Percentiles rank a stretch among this genome's conserved stretches.
Evolutionary conservation across 2,888 invertebrate genomes (phyloP).

Genomic region (Drosophila mimica): DNA sequence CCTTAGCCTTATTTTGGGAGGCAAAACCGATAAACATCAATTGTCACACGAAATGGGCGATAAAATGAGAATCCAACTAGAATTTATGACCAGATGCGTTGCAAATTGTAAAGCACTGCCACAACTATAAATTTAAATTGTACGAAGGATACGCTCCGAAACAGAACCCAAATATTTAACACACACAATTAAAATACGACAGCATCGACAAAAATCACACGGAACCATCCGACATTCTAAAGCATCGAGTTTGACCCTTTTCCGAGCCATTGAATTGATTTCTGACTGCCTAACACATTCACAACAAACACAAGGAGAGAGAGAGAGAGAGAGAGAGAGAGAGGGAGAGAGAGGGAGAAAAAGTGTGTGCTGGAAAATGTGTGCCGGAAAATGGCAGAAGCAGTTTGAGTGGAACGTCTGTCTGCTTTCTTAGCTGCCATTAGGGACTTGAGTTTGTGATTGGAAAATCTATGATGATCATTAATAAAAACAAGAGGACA

Average conservation of each 20-base stretch:
- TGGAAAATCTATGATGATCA: slow-evolving; percentile 72
- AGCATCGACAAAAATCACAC: slow-evolving; percentile 51
- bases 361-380: slow-evolving; percentile 18
- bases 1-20: slow-evolving; percentile 20
- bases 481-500: slow-evolving; percentile 73
- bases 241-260: slow-evolving; percentile 65
- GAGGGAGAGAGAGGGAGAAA: not conserved
- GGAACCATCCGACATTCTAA: slow-evolving; percentile 39
- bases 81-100: slow-evolving; percentile 59
- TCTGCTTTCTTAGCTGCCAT: slow-evolving; percentile 13
- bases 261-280: slow-evolving; percentile 77
- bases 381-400: slow-evolving; percentile 26
- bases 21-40: slow-evolving; percentile 58
- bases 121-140: slow-evolving; percentile 65
- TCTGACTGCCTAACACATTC: slow-evolving; percentile 29
- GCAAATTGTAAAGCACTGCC: slow-evolving; percentile 40
- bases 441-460: slow-evolving; percentile 67
- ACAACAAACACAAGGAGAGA: slow-evolving; percentile 13
- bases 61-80: slow-evolving; percentile 22
- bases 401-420: slow-evolving; percentile 17
- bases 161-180: slow-evolving; percentile 66
- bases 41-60: slow-evolving; percentile 42
- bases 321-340: not conserved
- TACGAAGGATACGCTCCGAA: slow-evolving; percentile 17
- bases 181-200: slow-evolving; percentile 74